Evolutionary conservation across 2,797 vertebrate species (phyloP).

Genomic region (Pseudochaenichthys georgianus): DNA sequence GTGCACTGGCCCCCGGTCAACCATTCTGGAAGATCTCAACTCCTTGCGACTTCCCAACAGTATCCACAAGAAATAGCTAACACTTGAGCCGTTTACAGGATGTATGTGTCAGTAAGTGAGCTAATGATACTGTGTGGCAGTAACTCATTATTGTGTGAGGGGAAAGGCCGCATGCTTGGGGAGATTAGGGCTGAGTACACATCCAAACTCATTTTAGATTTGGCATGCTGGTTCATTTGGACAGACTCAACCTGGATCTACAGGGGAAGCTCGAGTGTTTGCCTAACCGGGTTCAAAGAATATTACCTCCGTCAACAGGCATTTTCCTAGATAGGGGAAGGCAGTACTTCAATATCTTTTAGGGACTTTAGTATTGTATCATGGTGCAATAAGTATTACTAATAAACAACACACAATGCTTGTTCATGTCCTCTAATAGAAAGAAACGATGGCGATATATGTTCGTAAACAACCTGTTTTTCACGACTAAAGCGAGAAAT

Average conservation of each 20-base stretch:
- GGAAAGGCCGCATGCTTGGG: background rate
- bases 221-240: background rate
- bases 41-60: slow-evolving; percentile 24
- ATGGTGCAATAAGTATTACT: background rate
- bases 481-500: too few relatives aligned
- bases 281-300: background rate
- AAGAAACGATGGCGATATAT: too few relatives aligned
- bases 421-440: too few relatives aligned
- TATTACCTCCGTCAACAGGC: background rate
- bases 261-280: background rate
- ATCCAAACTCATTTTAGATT: background rate
- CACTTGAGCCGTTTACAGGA: slow-evolving; percentile 4
- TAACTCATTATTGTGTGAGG: background rate
- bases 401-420: too few relatives aligned
- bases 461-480: too few relatives aligned
- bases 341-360: background rate
- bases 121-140: background rate
- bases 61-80: slow-evolving; percentile 3
- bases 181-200: background rate
- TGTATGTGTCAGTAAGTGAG: background rate
- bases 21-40: slow-evolving; percentile 42
- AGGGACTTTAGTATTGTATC: background rate
- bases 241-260: background rate
- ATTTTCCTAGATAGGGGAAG: background rate
- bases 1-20: slow-evolving; percentile 36